Conservation (phyloP, 2,797 vertebrate genomes). For the Coendou prehensilis region DNA sequence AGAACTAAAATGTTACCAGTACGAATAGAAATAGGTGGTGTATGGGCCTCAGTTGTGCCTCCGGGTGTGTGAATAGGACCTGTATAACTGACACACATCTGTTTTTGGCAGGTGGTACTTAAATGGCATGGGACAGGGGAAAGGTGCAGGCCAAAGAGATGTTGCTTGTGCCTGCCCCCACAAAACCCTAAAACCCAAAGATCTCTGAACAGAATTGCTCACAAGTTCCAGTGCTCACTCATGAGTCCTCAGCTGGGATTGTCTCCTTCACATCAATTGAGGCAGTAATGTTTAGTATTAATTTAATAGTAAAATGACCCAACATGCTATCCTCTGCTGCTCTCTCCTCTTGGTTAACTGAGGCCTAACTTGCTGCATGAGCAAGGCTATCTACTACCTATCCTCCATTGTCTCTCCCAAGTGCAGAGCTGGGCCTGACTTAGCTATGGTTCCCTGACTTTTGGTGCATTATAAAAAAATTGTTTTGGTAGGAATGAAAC, state of each 20-base stretch:
- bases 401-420: accelerated
- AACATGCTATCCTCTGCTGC: slow-evolving; percentile 45
- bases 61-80: slow-evolving; percentile 12
- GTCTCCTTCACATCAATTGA: slow-evolving; percentile 76
- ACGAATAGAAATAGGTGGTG: neutral
- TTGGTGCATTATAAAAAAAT: neutral
- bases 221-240: neutral
- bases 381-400: neutral
- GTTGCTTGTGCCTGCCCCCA: neutral
- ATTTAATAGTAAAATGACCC: slow-evolving; percentile 79
- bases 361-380: neutral
- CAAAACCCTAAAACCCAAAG: slow-evolving; percentile 55
- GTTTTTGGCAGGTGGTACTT: slow-evolving; percentile 34
- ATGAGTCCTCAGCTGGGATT: slow-evolving; percentile 60
- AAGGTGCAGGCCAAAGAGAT: neutral
- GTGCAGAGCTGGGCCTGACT: neutral
- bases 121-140: neutral
- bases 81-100: slow-evolving; percentile 57
- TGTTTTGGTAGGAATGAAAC: neutral
- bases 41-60: neutral
- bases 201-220: slow-evolving; percentile 38
- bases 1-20: slow-evolving; percentile 65
- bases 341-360: slow-evolving; percentile 61
- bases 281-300: slow-evolving; percentile 67
- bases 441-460: neutral